These are phyloP conservation scores for Lymantria dispar DNA, from an alignment of 2,888 invertebrate species.

Conservation along the genomic window DNA sequence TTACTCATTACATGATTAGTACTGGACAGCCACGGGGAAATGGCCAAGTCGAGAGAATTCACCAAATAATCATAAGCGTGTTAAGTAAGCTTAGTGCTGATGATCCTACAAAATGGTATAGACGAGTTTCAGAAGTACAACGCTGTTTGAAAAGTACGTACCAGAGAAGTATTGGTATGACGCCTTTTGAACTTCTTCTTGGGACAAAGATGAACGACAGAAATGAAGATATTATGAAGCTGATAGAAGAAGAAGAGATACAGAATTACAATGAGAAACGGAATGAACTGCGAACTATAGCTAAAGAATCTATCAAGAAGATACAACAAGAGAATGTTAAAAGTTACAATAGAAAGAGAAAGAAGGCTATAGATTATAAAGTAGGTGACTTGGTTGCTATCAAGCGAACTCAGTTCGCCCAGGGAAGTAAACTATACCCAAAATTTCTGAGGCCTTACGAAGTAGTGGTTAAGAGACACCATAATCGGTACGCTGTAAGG, in stretches of 20 bases:
- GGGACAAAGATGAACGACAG: slow-evolving; percentile 17
- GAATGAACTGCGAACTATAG: too few species aligned
- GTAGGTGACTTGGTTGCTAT: too few species aligned
- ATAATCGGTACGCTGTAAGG: neutral
- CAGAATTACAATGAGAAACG: too few species aligned
- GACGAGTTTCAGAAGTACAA: slow-evolving; percentile 4
- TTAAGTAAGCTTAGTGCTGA: slow-evolving; percentile 20
- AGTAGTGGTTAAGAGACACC: neutral
- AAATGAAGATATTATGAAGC: slow-evolving; percentile 8
- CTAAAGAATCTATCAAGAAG: too few species aligned
- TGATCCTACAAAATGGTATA: slow-evolving; percentile 10
- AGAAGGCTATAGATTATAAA: too few species aligned
- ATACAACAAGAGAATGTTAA: too few species aligned
- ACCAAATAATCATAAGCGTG: slow-evolving; percentile 10
- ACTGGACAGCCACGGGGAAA: slow-evolving; percentile 6
- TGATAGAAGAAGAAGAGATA: too few species aligned
- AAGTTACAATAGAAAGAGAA: too few species aligned
- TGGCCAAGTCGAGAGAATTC: slow-evolving; percentile 6
- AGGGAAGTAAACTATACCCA: too few species aligned
- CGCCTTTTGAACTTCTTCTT: slow-evolving; percentile 14
- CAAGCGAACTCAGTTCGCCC: too few species aligned
- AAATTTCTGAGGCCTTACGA: neutral
- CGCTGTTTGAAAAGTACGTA: slow-evolving; percentile 20
- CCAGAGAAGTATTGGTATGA: slow-evolving; percentile 22
- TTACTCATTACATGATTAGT: slow-evolving; percentile 2